Base-by-base conservation (phyloP, 1,140 invertebrate species). In the Aradophagus sp. region DNA sequence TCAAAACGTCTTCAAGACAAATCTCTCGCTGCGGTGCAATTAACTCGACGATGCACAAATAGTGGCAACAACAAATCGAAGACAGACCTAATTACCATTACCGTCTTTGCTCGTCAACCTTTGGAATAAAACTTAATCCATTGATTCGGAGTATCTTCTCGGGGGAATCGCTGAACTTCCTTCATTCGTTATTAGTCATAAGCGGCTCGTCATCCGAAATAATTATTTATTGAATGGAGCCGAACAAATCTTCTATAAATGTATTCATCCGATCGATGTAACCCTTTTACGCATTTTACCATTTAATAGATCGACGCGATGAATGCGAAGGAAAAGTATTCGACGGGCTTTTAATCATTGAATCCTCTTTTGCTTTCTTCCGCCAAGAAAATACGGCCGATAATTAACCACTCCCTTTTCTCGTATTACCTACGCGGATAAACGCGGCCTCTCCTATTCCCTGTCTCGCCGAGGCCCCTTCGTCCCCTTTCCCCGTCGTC, bases 401-500 rank as follows among this genome's bases (percentile, higher is more conserved):
- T 55, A 70, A 70, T 70, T 63, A 70, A 70, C 67, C 67, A 70
- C 67, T 70, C 67, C 67, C 67, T 63, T 70, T 63, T 53, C 67
- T 58, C 52, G 67, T 70, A 70, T 70, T 70, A 70, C 67, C 67
- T 63, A 70, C 52, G 58, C 67, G 38, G 58, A 70, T 70, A 63
- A 70, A 63, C 48, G 53, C 72, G 19, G 39, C 31, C 67, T 58
- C 52, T 59, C 58, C 56, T 53, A 32, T 65, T 68, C 55, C 45
- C 31, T 53, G 44, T 68, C 52, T 52, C 52, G 5, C 27, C 11
- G 15, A n/a, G n/a, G n/a, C n/a, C n/a, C 19, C 7, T 17, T 19
- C 42, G 27, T 52, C 13, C 16, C 8, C 39, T 12, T 50, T 35
- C 14, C 27, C 41, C 12, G 15, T 8, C 44, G 38, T 35, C 47